These are phyloP conservation scores for Cnemophilus loriae DNA, from an alignment of 2,113 vertebrate genomes.

Conservation along the genomic window DNA sequence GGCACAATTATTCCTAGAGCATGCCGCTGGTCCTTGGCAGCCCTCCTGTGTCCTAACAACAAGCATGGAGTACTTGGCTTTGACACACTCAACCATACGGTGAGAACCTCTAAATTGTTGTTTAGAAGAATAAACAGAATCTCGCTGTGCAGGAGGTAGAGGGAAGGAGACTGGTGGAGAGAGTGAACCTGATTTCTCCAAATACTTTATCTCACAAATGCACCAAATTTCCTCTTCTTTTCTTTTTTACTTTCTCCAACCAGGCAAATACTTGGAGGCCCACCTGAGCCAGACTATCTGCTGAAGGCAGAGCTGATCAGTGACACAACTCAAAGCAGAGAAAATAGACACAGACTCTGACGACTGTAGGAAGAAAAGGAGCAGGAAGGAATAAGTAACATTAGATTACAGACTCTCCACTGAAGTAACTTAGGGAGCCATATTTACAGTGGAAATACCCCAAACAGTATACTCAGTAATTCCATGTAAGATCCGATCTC, in stretches of 20 bases:
- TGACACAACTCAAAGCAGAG: background rate
- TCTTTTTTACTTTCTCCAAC: background rate
- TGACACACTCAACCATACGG: background rate
- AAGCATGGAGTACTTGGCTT: background rate
- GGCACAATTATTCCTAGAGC: background rate
- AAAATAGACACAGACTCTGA: background rate
- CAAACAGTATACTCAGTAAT: background rate
- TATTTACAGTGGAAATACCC: background rate
- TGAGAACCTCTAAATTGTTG: background rate
- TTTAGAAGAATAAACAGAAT: background rate
- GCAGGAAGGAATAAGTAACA: background rate
- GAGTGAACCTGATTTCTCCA: background rate
- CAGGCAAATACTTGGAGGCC: background rate
- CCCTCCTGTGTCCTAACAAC: background rate
- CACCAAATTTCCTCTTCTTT: background rate
- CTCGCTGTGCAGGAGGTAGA: background rate
- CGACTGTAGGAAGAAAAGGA: background rate
- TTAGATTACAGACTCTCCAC: background rate
- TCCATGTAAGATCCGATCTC: background rate
- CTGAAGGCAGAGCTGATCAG: background rate
- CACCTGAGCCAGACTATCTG: background rate
- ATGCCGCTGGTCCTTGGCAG: background rate
- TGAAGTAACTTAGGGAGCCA: background rate
- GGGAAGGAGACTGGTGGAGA: background rate
- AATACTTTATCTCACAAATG: background rate